Evolutionary conservation across 2,113 vertebrate genomes (phyloP).

Genomic region (Regulus satrapa): DNA sequence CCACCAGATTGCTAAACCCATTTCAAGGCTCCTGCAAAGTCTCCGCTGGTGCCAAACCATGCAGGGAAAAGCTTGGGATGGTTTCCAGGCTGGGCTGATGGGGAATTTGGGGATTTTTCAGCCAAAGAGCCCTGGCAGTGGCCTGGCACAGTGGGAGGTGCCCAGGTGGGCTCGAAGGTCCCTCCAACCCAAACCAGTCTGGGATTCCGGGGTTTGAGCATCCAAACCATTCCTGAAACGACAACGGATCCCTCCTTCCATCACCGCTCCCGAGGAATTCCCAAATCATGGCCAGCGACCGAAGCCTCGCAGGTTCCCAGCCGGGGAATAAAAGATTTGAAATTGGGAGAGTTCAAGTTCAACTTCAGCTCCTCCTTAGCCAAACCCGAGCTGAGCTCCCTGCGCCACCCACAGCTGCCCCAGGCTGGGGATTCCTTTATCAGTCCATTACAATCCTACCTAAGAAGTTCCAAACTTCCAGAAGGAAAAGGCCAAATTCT

Average conservation of each 20-base stretch:
- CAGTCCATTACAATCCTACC: neutral
- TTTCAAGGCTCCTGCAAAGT: neutral
- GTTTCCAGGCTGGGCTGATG: neutral
- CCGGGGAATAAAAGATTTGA: neutral
- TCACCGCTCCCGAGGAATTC: neutral
- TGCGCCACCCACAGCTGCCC: rapidly evolving
- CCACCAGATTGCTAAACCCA: neutral
- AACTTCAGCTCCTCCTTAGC: neutral
- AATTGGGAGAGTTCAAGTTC: neutral
- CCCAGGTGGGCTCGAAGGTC: neutral
- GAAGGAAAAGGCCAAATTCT: neutral
- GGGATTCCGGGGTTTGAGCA: neutral
- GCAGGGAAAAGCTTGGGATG: neutral
- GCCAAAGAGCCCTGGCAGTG: too few relatives aligned
- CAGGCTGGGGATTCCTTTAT: neutral
- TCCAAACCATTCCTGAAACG: neutral
- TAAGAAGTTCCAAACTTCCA: rapidly evolving
- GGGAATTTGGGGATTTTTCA: too few relatives aligned
- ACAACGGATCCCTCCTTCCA: neutral
- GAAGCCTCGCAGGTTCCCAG: rapidly evolving
- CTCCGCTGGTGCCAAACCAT: neutral
- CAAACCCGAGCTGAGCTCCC: neutral
- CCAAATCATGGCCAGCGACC: too few relatives aligned
- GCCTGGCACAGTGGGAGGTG: neutral
- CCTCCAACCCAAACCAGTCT: neutral